Evolutionary conservation across 2,888 invertebrate species (phyloP).

Genomic region (Odontomyia ornata): DNA sequence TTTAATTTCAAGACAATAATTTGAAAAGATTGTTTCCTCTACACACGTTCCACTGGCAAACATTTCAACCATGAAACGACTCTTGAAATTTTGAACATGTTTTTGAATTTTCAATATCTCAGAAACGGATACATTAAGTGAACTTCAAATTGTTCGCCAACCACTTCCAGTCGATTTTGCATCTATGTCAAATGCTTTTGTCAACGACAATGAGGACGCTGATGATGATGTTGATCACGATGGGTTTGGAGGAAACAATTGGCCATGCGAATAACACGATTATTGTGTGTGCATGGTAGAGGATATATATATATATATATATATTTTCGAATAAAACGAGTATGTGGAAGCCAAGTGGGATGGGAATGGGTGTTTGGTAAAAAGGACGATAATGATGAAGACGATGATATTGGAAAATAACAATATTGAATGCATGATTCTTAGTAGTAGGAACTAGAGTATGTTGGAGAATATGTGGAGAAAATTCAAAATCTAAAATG

Average conservation of each 20-base stretch:
- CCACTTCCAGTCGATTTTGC: conserved; percentile 21
- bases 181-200: conserved; percentile 22
- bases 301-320: too few relatives aligned
- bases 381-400: background rate
- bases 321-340: too few relatives aligned
- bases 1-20: background rate
- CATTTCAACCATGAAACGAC: too few relatives aligned
- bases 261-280: background rate
- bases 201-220: too few relatives aligned
- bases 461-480: background rate
- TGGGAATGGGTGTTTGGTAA: background rate
- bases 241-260: background rate
- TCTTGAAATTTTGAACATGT: too few relatives aligned
- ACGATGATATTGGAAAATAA: background rate
- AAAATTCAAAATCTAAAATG: background rate
- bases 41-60: too few relatives aligned
- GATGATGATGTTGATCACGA: too few relatives aligned
- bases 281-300: background rate
- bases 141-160: background rate
- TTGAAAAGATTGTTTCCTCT: background rate
- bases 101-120: background rate
- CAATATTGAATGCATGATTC: background rate
- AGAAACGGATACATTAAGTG: conserved; percentile 8
- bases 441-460: background rate
- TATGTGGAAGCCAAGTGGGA: too few relatives aligned